phyloP scores from a whole-genome alignment of 2,797 vertebrate genomes.

The Molossus alvarezi region DNA sequence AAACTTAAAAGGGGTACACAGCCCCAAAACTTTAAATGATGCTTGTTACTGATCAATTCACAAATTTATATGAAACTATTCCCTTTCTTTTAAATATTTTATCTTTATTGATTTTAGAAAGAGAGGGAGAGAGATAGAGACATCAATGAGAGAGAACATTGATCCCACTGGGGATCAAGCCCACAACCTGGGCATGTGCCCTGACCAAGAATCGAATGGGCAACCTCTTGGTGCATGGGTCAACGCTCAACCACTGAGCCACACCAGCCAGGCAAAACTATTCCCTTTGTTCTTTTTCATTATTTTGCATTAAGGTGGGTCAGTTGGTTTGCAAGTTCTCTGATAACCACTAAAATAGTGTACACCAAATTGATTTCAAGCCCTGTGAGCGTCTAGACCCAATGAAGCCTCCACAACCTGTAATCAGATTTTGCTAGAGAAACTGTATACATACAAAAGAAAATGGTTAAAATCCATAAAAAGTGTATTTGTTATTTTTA shows the following conservation, averaged over 20 bases:
- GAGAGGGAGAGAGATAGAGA: no score
- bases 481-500: conserved; percentile 80
- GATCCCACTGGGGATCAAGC: no score
- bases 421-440: conserved; percentile 73
- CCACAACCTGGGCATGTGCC: no score
- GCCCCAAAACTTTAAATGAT: conserved; percentile 81
- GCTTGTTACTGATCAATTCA: conserved; percentile 84
- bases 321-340: conserved; percentile 80
- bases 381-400: conserved; percentile 77
- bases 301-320: conserved; percentile 83
- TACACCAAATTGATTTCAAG: conserved; percentile 86
- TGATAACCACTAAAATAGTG: conserved; percentile 68
- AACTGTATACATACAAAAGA: conserved; percentile 73
- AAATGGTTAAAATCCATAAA: conserved; percentile 77
- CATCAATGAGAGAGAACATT: no score
- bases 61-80: conserved; percentile 80
- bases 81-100: conserved; percentile 21
- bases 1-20: conserved; percentile 75
- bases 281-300: conserved; percentile 80
- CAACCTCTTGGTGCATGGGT: no score
- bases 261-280: conserved; percentile 29
- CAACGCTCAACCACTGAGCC: no score
- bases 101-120: no score
- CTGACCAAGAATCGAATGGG: no score
- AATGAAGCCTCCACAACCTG: conserved; percentile 68